Conservation (phyloP, 1,140 invertebrate genomes). For the Diabrotica undecimpunctata region DNA sequence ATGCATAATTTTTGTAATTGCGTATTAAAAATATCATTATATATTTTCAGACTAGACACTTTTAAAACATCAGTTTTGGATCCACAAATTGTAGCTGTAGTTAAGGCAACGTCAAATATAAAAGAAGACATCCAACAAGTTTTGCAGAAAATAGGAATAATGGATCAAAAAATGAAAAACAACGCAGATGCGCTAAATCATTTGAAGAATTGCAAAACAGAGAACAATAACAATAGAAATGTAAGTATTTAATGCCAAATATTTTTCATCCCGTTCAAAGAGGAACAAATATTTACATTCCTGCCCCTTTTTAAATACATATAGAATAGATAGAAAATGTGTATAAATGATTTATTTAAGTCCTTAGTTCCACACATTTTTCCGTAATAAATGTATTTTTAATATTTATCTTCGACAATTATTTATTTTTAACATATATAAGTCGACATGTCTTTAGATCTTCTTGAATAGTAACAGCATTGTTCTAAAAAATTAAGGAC, state of each 20-base stretch:
- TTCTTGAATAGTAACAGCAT: too few species aligned
- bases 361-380: too few species aligned
- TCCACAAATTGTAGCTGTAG: constrained; percentile 69
- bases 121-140: constrained; percentile 81
- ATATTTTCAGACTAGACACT: constrained; percentile 58
- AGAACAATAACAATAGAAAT: constrained; percentile 77
- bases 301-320: too few species aligned
- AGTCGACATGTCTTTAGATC: too few species aligned
- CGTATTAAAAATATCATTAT: neutral
- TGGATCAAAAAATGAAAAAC: constrained; percentile 78
- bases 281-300: too few species aligned
- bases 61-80: constrained; percentile 66
- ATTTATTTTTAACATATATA: too few species aligned
- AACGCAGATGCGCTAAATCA: constrained; percentile 69
- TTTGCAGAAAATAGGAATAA: constrained; percentile 84
- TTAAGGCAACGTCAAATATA: constrained; percentile 73
- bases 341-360: too few species aligned
- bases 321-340: too few species aligned
- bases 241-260: constrained; percentile 45
- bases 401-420: too few species aligned
- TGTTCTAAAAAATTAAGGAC: too few species aligned
- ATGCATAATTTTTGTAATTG: neutral
- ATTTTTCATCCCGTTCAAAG: too few species aligned
- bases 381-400: too few species aligned
- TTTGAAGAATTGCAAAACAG: constrained; percentile 73